A percentile compares a stretch with the other conserved stretches of the same genome.
Evolutionary conservation across 2,797 vertebrate genomes (phyloP).

Genomic region (Brachyrhaphis roseni): DNA sequence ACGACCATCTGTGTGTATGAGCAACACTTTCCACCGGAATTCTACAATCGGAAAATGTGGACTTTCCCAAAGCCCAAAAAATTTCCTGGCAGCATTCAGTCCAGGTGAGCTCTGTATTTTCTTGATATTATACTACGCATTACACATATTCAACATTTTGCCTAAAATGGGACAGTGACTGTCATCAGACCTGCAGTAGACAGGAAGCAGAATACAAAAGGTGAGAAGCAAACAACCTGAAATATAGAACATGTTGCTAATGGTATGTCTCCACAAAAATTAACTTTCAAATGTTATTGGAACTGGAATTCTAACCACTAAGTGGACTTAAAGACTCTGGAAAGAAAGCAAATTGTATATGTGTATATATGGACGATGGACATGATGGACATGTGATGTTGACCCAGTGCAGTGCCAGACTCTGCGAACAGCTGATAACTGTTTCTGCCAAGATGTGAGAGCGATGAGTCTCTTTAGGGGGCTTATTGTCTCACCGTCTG

Average conservation of each 20-base stretch:
- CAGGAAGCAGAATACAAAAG: constrained; percentile 13
- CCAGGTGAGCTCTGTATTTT: constrained; percentile 63
- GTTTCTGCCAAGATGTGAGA: constrained; percentile 50
- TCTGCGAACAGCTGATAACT: constrained; percentile 55
- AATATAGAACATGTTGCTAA: constrained; percentile 46
- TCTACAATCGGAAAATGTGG: constrained; percentile 46
- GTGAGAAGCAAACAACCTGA: constrained; percentile 36
- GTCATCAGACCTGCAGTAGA: constrained; percentile 48
- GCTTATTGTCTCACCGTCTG: constrained; percentile 52
- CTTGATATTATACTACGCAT: constrained; percentile 74
- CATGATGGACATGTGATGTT: constrained; percentile 49
- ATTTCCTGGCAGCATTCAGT: constrained; percentile 37
- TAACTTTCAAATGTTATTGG: constrained; percentile 43
- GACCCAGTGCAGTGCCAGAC: constrained; percentile 42
- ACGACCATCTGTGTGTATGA: constrained; percentile 29
- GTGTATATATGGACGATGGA: constrained; percentile 29
- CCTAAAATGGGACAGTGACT: constrained; percentile 61
- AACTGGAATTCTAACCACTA: constrained; percentile 38
- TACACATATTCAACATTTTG: constrained; percentile 76
- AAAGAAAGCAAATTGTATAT: constrained; percentile 55
- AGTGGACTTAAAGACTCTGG: constrained; percentile 44
- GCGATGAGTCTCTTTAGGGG: constrained; percentile 51
- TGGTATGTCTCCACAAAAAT: constrained; percentile 43
- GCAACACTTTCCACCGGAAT: constrained; percentile 25
- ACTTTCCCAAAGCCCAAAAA: constrained; percentile 44